Evolutionary conservation across 2,113 vertebrate species (phyloP), one percentile per base, ranked within the genome.

Genomic region (Mesitornis unicolor): DNA sequence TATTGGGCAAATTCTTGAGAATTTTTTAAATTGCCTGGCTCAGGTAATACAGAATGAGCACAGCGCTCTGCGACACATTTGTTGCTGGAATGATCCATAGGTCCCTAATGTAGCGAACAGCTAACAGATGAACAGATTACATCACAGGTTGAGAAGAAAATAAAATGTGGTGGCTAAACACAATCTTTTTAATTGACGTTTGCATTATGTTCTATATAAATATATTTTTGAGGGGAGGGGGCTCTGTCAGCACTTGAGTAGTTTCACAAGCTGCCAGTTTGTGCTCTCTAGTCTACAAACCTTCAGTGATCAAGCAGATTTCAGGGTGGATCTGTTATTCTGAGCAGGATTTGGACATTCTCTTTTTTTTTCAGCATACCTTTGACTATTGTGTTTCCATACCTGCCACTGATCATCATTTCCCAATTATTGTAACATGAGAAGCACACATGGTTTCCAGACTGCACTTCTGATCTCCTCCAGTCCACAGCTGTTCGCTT

Each of bases 391-490:
- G 47, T 56, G 69, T 97, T 98, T 96, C 76, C 64, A 50, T 96
- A 96, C 83, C 97, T 98, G 97, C 82, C 57, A 54, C 50, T 94
- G 87, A 90, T 89, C 94, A 95, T 98, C 71, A 78, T 98, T 97
- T 94, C 95, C 96, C 94, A 97, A 89, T 97, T 97, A 94, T 67
- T 93, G 82, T 94, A 97, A 98, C 88, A 82, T n/a, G 83, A 94
- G 96, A 96, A 90, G 87, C 84, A 87, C 96, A 94, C 95, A 95
- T 96, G 97, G 91, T 97, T 97, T 97, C 95, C 95, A 96, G 95
- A 89, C 51, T 61, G 31, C 22, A 68, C 63, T 94, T 95, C 89
- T 93, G 90, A 68, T 94, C 92, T 95, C 96, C 90, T 77, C 77
- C 87, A 81, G 68, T 93, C 80, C 84, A 94, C 93, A 86, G 89